These are phyloP conservation scores for Incurvaria masculella DNA, from an alignment of 2,888 invertebrate species.

Conservation along the genomic window DNA sequence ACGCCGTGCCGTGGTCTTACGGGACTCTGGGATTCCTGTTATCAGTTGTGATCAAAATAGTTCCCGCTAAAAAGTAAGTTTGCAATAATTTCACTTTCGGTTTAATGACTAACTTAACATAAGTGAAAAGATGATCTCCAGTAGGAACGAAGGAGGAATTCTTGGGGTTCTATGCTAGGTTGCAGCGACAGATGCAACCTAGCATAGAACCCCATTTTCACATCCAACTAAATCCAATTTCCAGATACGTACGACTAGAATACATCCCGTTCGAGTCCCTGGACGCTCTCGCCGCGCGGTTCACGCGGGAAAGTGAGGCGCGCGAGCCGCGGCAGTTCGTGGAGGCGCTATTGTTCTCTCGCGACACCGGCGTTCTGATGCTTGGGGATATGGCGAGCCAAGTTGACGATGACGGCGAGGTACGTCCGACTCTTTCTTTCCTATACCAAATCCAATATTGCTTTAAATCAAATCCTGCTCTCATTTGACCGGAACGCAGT, in stretches of 20 bases:
- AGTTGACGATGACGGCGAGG: constrained; percentile 55
- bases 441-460: too few relatives aligned
- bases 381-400: constrained; percentile 66
- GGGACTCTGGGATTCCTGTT: constrained; percentile 82
- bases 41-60: constrained; percentile 68
- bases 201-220: too few relatives aligned
- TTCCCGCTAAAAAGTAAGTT: constrained; percentile 66
- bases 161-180: too few relatives aligned
- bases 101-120: too few relatives aligned
- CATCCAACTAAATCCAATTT: constrained; percentile 1
- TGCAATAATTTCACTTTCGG: too few relatives aligned
- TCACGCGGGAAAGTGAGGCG: constrained; percentile 50
- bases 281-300: constrained; percentile 46
- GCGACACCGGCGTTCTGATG: constrained; percentile 72
- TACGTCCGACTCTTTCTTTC: too few relatives aligned
- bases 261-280: constrained; percentile 62
- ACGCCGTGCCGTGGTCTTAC: constrained; percentile 81
- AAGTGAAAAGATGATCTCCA: too few relatives aligned
- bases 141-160: too few relatives aligned
- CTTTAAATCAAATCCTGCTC: too few relatives aligned
- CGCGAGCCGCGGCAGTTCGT: constrained; percentile 65
- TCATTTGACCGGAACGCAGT: too few relatives aligned
- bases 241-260: constrained; percentile 60
- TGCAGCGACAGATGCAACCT: too few relatives aligned
- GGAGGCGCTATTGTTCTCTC: constrained; percentile 66